These are phyloP conservation scores for Cataglyphis livida DNA, from an alignment of 2,888 invertebrate species.

Conservation along the genomic window DNA sequence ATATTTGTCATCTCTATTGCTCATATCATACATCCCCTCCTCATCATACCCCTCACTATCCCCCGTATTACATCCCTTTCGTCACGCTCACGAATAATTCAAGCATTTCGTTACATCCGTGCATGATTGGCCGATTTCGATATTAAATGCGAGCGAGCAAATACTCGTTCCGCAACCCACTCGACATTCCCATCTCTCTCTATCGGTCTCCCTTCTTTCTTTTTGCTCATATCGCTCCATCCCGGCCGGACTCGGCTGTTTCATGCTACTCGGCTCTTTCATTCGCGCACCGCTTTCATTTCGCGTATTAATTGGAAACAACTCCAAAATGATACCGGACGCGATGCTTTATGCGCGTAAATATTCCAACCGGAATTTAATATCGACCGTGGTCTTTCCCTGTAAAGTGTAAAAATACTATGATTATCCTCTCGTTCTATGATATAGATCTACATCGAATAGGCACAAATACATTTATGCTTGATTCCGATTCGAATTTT, in stretches of 20 bases:
- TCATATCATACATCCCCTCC: conserved; percentile 17
- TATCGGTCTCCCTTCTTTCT: conserved; percentile 44
- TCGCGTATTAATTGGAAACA: conserved; percentile 79
- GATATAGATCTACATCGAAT: conserved; percentile 30
- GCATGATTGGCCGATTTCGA: conserved; percentile 76
- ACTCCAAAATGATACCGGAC: conserved; percentile 78
- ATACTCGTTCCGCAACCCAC: conserved; percentile 69
- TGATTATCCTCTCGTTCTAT: conserved; percentile 60
- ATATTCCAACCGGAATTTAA: conserved; percentile 74
- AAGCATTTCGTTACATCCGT: conserved; percentile 75
- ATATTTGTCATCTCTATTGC: conserved; percentile 45
- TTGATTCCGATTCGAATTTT: conserved; percentile 2
- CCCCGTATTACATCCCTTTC: conserved; percentile 43
- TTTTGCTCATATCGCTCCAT: conserved; percentile 49
- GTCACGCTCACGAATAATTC: conserved; percentile 72
- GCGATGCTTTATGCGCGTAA: conserved; percentile 73
- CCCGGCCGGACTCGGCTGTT: conserved; percentile 58
- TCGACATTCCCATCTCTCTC: conserved; percentile 52
- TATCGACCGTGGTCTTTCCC: conserved; percentile 60
- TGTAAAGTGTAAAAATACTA: conserved; percentile 74
- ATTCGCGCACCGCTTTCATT: conserved; percentile 74
- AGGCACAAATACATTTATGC: conserved; percentile 47
- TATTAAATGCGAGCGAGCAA: conserved; percentile 76
- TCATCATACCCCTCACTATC: conserved; percentile 11
- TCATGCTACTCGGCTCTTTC: conserved; percentile 65